phyloP scores from a whole-genome alignment of 2,888 invertebrate species.

The Cerceris ruficornis region DNA sequence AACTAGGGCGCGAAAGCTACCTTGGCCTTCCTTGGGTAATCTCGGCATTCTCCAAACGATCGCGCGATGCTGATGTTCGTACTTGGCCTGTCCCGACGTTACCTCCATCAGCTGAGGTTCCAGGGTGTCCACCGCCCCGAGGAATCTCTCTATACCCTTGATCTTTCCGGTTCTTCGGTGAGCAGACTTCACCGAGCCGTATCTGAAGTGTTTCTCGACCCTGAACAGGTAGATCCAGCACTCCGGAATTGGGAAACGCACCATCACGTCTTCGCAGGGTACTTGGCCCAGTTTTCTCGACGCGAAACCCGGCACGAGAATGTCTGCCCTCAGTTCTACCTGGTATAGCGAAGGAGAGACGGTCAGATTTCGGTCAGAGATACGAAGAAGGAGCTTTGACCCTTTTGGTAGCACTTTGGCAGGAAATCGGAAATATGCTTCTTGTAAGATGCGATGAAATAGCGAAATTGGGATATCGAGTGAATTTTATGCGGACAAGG shows the following conservation, averaged over 20 bases:
- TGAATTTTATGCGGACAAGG: too few species aligned
- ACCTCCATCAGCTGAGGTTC: slow-evolving; percentile 97
- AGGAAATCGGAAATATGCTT: too few species aligned
- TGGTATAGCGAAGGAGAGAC: slow-evolving; percentile 75
- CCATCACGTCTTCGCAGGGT: slow-evolving; percentile 98
- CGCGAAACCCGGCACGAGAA: slow-evolving; percentile 97
- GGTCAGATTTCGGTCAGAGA: too few species aligned
- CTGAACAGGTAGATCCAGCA: slow-evolving; percentile 99
- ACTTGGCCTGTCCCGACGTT: slow-evolving; percentile 98
- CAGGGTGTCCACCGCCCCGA: slow-evolving; percentile 94
- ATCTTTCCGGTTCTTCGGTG: slow-evolving; percentile 92
- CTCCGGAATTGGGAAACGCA: slow-evolving; percentile 98
- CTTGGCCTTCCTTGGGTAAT: slow-evolving; percentile 99
- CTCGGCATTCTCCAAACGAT: slow-evolving; percentile 99
- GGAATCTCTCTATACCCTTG: slow-evolving; percentile 95
- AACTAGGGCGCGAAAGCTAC: slow-evolving; percentile 81
- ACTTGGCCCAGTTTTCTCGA: slow-evolving; percentile 97
- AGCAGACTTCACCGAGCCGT: slow-evolving; percentile 80
- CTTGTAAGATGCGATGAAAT: too few species aligned
- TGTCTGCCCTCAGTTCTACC: slow-evolving; percentile 97
- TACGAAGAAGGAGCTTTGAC: too few species aligned
- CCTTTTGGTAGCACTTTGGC: too few species aligned
- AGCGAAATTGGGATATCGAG: too few species aligned
- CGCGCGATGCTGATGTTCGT: slow-evolving; percentile 98
- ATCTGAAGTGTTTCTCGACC: slow-evolving; percentile 96